These are phyloP conservation scores for Gonioctena quinquepunctata DNA, from an alignment of 1,140 invertebrate species.

Conservation along the genomic window DNA sequence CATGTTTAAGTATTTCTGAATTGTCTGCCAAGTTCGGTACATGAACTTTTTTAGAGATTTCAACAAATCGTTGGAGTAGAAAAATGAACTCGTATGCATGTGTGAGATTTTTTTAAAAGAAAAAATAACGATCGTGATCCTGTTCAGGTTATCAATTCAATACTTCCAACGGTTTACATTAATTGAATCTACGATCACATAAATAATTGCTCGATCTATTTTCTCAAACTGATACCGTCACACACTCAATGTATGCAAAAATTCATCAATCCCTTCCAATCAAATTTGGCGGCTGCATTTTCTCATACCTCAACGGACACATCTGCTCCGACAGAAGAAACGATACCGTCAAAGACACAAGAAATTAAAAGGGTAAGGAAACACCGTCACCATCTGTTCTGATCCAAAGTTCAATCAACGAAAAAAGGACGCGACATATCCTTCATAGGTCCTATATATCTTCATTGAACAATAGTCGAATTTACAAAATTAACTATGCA, in stretches of 20 bases:
- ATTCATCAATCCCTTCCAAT: background rate
- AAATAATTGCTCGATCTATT: background rate
- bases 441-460: background rate
- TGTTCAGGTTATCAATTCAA: too few species aligned
- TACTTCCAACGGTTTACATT: too few species aligned
- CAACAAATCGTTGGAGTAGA: too few species aligned
- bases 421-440: background rate
- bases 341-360: slow-evolving; percentile 9
- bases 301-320: slow-evolving; percentile 10
- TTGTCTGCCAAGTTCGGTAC: too few species aligned
- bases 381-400: slow-evolving; percentile 1
- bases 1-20: too few species aligned
- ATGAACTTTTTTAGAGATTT: too few species aligned
- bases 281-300: background rate
- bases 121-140: too few species aligned
- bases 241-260: background rate
- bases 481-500: slow-evolving; percentile 19
- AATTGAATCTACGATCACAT: too few species aligned
- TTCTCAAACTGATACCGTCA: background rate
- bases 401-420: slow-evolving; percentile 8
- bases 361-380: slow-evolving; percentile 14
- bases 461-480: slow-evolving; percentile 2
- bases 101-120: too few species aligned
- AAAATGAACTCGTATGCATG: too few species aligned
- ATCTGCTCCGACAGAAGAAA: slow-evolving; percentile 7